Percentiles rank a stretch among this genome's conserved stretches.
phyloP scores from a whole-genome alignment of 2,113 vertebrate species.

The Gobius niger region DNA sequence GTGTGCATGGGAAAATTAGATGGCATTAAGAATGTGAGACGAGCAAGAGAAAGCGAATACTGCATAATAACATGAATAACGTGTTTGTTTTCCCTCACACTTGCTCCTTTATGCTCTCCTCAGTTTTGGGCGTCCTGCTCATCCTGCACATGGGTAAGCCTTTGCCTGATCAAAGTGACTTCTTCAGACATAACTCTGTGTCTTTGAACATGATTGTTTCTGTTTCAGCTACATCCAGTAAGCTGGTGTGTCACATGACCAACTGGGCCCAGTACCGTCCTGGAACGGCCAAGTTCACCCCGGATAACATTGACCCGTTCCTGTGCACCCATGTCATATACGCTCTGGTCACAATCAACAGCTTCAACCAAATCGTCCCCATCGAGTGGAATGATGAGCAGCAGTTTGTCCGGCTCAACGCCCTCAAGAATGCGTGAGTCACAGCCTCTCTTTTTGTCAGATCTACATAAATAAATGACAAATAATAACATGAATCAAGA shows the following conservation, averaged over 20 bases:
- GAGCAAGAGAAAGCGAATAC: not conserved
- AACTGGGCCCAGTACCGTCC: constrained; percentile 82
- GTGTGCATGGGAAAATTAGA: not conserved
- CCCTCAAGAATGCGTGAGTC: constrained; percentile 73
- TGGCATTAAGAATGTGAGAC: not conserved
- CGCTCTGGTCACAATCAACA: constrained; percentile 70
- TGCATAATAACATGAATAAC: not conserved
- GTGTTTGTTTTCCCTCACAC: not conserved
- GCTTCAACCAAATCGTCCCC: constrained; percentile 63
- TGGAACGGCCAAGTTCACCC: constrained; percentile 58
- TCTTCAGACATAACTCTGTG: not conserved
- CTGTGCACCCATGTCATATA: constrained; percentile 81
- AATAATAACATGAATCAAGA: no score
- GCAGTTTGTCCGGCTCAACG: constrained; percentile 65
- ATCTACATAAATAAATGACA: no score
- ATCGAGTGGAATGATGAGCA: constrained; percentile 74
- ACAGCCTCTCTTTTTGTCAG: not conserved
- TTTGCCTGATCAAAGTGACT: not conserved
- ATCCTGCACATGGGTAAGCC: constrained; percentile 69
- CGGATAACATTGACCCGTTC: constrained; percentile 76
- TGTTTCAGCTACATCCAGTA: constrained; percentile 67
- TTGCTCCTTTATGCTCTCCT: not conserved
- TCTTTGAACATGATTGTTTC: no score
- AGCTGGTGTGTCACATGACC: constrained; percentile 79
- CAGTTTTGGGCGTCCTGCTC: constrained; percentile 67